phyloP scores from a whole-genome alignment of 2,888 invertebrate genomes.

The Lithosia quadra region DNA sequence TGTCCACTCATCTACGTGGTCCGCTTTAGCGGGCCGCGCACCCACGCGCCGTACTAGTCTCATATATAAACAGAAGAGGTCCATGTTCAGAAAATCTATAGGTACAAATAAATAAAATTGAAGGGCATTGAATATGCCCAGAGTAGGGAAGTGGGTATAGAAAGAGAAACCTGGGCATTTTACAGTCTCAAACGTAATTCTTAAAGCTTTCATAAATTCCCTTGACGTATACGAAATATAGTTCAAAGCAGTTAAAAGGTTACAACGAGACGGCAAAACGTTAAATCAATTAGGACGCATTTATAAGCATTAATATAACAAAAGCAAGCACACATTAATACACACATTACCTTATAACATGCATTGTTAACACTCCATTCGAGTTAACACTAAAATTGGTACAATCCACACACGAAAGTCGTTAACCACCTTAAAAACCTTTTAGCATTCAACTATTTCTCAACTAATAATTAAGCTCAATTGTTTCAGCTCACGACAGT shows the following conservation, averaged over 20 bases:
- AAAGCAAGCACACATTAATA: neutral
- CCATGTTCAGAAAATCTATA: too few species aligned
- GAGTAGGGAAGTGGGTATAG: too few species aligned
- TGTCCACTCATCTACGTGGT: too few species aligned
- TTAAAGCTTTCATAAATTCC: too few species aligned
- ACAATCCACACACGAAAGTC: constrained; percentile 6
- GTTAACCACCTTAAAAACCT: neutral
- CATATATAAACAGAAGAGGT: too few species aligned
- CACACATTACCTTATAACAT: constrained; percentile 6
- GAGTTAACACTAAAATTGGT: constrained; percentile 1
- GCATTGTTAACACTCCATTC: constrained; percentile 9
- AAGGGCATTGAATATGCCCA: too few species aligned
- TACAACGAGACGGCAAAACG: neutral
- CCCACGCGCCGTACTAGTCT: too few species aligned
- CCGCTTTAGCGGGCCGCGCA: too few species aligned
- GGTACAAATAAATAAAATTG: too few species aligned
- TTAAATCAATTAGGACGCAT: neutral
- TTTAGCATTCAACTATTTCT: neutral
- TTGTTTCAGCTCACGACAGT: neutral
- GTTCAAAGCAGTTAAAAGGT: neutral
- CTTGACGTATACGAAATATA: neutral
- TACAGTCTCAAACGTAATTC: too few species aligned
- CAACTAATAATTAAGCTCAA: neutral
- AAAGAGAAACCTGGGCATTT: too few species aligned
- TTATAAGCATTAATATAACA: neutral